phyloP scores from a whole-genome alignment of 2,888 invertebrate genomes.

The Patella depressa region DNA sequence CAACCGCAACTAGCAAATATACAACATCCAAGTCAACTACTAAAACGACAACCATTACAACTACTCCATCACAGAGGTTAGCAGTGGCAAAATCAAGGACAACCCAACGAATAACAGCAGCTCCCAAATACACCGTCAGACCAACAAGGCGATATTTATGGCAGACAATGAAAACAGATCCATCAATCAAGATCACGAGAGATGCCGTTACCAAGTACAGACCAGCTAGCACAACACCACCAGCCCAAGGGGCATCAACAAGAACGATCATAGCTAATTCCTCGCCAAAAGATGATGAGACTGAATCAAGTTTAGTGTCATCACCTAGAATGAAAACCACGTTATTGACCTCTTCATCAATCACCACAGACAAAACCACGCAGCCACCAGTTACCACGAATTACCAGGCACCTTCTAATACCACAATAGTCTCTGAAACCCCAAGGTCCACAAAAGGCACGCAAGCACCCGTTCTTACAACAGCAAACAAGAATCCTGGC shows the following conservation, averaged over 20 bases:
- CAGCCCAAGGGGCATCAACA: not conserved
- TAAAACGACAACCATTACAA: not conserved
- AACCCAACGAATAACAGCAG: slow-evolving; percentile 1
- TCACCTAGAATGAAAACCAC: not conserved
- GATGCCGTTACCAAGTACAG: not conserved
- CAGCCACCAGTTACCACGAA: not conserved
- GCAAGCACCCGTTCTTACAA: not conserved
- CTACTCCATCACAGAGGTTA: slow-evolving; percentile 15
- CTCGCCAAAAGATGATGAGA: slow-evolving; percentile 6
- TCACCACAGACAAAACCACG: not conserved
- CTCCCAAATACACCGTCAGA: not conserved
- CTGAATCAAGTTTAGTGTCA: not conserved
- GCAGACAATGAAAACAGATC: slow-evolving; percentile 11
- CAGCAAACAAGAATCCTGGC: not conserved
- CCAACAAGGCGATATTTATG: slow-evolving; percentile 16
- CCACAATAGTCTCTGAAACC: not conserved
- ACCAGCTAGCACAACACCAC: not conserved
- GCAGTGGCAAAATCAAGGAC: slow-evolving; percentile 10
- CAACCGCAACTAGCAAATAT: not conserved
- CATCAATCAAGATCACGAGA: not conserved
- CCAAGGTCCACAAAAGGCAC: not conserved
- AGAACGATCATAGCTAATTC: not conserved
- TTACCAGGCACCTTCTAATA: not conserved
- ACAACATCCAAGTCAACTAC: not conserved
- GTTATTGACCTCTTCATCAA: not conserved